These are phyloP conservation scores for Henricia sp. DNA, from an alignment of 53 echinoderm and acorn worm genomes.

Conservation along the genomic window DNA sequence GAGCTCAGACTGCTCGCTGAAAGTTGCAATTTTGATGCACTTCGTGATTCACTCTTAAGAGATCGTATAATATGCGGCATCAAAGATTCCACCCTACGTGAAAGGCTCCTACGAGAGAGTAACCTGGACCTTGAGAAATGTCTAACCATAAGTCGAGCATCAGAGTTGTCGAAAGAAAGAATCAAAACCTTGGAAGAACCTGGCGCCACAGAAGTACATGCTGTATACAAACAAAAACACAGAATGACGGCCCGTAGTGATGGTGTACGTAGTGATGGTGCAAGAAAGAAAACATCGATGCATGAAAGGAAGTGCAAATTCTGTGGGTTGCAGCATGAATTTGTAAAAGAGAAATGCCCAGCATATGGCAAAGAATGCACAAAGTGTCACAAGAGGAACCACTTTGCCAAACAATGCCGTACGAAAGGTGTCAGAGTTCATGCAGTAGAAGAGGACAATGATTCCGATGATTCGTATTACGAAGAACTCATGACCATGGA, in stretches of 20 bases:
- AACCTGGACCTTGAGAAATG: slow-evolving; percentile 45
- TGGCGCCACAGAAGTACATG: slow-evolving; percentile 21
- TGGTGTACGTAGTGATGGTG: neutral
- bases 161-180: slow-evolving; percentile 41
- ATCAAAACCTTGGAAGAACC: slow-evolving; percentile 27
- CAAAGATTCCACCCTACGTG: too few species aligned
- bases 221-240: slow-evolving; percentile 27
- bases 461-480: slow-evolving; percentile 14
- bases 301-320: slow-evolving; percentile 14
- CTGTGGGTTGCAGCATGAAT: slow-evolving; percentile 58
- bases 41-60: too few species aligned
- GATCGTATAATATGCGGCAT: too few species aligned
- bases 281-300: slow-evolving; percentile 1
- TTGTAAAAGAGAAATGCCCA: slow-evolving; percentile 51
- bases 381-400: slow-evolving; percentile 35
- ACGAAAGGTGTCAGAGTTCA: slow-evolving; percentile 24
- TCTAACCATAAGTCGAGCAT: slow-evolving; percentile 38
- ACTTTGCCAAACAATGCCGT: slow-evolving; percentile 44
- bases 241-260: neutral
- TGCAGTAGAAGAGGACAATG: slow-evolving; percentile 12
- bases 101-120: slow-evolving; percentile 37
- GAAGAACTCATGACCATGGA: neutral
- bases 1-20: too few species aligned
- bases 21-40: too few species aligned
- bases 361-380: slow-evolving; percentile 54